Conservation (phyloP, 2,888 invertebrate genomes). For the Pemphredon lugubris region DNA sequence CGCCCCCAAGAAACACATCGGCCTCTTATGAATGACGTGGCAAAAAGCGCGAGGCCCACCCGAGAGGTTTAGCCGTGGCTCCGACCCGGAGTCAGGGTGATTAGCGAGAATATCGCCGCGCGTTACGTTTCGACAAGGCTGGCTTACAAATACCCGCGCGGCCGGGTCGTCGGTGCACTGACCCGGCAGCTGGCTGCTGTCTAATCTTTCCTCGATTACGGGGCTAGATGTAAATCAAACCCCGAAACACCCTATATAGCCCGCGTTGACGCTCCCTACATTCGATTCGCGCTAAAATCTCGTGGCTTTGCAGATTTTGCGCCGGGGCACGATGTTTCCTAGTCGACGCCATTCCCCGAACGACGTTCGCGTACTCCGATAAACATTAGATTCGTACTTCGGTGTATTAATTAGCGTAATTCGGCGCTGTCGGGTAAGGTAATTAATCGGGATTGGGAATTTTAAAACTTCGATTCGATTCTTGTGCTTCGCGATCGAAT, state of each 20-base stretch:
- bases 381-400: no score
- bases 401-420: no score
- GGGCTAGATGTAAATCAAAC: slow-evolving; percentile 68
- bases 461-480: no score
- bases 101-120: slow-evolving; percentile 66
- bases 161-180: slow-evolving; percentile 53
- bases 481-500: no score
- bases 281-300: slow-evolving; percentile 20
- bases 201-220: slow-evolving; percentile 77
- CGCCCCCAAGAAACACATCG: slow-evolving; percentile 33
- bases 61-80: slow-evolving; percentile 30
- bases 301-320: slow-evolving; percentile 14
- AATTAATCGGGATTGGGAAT: no score
- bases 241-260: slow-evolving; percentile 47
- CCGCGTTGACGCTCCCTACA: slow-evolving; percentile 16
- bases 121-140: slow-evolving; percentile 67
- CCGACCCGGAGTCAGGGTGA: slow-evolving; percentile 58
- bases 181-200: slow-evolving; percentile 72
- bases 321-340: background rate
- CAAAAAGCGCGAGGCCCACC: slow-evolving; percentile 67
- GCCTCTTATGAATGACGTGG: slow-evolving; percentile 77
- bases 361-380: no score
- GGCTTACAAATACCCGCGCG: slow-evolving; percentile 51
- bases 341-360: background rate
- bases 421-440: no score